These are phyloP conservation scores for Euzophera pinguis DNA, from an alignment of 2,888 invertebrate genomes.

Conservation along the genomic window DNA sequence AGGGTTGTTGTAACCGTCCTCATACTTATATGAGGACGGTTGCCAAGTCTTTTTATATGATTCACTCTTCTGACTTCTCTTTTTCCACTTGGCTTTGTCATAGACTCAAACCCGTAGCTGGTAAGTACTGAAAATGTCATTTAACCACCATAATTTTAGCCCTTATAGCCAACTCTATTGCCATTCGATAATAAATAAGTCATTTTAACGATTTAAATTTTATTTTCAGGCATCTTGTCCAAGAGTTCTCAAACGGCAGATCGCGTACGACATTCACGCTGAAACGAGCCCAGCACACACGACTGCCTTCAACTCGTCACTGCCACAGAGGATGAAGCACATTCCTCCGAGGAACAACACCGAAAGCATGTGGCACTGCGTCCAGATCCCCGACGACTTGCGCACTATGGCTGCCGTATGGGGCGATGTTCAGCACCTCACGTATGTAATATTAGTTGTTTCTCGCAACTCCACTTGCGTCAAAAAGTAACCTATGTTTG, in stretches of 20 bases:
- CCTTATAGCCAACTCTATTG: too few species aligned
- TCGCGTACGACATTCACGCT: slow-evolving; percentile 68
- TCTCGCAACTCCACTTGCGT: too few species aligned
- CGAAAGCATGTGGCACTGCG: slow-evolving; percentile 74
- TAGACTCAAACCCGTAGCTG: too few species aligned
- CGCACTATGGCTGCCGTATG: slow-evolving; percentile 81
- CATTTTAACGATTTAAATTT: background rate
- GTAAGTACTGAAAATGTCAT: too few species aligned
- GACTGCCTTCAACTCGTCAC: slow-evolving; percentile 71
- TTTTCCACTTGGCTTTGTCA: too few species aligned
- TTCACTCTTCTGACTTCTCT: too few species aligned
- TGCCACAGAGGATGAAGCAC: slow-evolving; percentile 74
- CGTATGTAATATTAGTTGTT: slow-evolving; percentile 57
- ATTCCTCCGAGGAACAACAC: slow-evolving; percentile 77
- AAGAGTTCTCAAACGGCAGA: slow-evolving; percentile 67
- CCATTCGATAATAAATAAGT: too few species aligned
- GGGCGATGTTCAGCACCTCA: slow-evolving; percentile 81
- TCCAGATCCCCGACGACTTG: slow-evolving; percentile 78
- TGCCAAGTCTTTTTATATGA: too few species aligned
- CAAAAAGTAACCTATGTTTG: too few species aligned
- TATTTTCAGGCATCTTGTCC: slow-evolving; percentile 60
- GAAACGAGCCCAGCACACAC: slow-evolving; percentile 67
- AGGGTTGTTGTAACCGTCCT: too few species aligned
- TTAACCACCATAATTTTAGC: too few species aligned
- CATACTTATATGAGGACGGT: too few species aligned